Conservation (phyloP, 2,888 invertebrate species). For the Argyresthia goedartella region DNA sequence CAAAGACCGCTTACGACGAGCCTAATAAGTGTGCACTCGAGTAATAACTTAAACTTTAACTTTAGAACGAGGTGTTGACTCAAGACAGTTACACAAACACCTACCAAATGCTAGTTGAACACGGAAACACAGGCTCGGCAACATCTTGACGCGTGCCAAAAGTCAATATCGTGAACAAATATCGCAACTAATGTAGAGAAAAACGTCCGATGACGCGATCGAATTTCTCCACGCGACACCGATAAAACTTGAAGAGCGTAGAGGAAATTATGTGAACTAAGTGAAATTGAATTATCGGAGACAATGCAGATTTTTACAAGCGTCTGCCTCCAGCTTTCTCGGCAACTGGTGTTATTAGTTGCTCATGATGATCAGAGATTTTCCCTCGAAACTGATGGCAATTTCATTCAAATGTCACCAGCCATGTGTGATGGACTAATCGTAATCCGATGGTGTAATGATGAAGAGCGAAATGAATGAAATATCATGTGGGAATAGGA, state of each 20-base stretch:
- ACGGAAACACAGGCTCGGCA: slow-evolving; percentile 37
- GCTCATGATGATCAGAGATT: slow-evolving; percentile 19
- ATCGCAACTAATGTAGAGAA: neutral
- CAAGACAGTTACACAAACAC: slow-evolving; percentile 44
- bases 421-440: neutral
- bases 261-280: slow-evolving; percentile 55
- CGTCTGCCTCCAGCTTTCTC: slow-evolving; percentile 40
- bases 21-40: slow-evolving; percentile 30
- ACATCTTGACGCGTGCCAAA: slow-evolving; percentile 23
- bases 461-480: no score
- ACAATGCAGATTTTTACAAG: slow-evolving; percentile 55
- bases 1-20: no score
- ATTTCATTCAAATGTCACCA: slow-evolving; percentile 22
- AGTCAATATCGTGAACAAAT: slow-evolving; percentile 1
- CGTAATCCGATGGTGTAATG: no score
- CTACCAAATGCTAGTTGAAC: slow-evolving; percentile 30
- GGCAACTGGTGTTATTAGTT: slow-evolving; percentile 18
- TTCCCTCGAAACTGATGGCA: slow-evolving; percentile 18
- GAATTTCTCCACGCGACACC: neutral
- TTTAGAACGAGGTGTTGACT: slow-evolving; percentile 40
- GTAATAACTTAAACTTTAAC: slow-evolving; percentile 43
- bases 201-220: neutral
- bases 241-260: neutral
- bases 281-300: slow-evolving; percentile 42
- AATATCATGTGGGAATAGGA: no score